Percentiles rank a stretch among this genome's conserved stretches.
phyloP scores from a whole-genome alignment of 2,797 vertebrate genomes.

The Gymnodraco acuticeps region DNA sequence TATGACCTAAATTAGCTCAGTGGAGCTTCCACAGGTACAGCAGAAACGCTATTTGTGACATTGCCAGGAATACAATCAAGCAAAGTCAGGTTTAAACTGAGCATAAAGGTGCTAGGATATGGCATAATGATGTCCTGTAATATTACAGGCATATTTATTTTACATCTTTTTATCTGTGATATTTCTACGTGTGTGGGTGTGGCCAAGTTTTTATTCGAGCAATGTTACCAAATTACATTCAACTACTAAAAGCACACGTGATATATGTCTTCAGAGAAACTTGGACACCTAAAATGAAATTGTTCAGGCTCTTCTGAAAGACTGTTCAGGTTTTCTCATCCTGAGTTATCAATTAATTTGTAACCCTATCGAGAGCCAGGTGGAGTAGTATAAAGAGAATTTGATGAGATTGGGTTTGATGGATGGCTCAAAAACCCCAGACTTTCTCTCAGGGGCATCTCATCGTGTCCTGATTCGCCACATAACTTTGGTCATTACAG shows the following conservation, averaged over 20 bases:
- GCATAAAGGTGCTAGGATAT: slow-evolving; percentile 1
- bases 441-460: no score
- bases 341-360: no score
- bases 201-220: neutral
- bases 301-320: neutral
- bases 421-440: no score
- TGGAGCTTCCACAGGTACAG: slow-evolving; percentile 25
- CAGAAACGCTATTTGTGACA: slow-evolving; percentile 20
- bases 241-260: no score
- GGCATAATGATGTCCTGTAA: neutral
- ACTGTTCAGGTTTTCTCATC: no score
- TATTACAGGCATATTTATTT: neutral
- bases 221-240: no score
- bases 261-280: neutral
- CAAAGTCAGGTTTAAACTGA: neutral
- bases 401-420: no score
- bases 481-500: no score
- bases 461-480: no score
- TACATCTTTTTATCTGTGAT: neutral
- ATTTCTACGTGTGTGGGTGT: neutral
- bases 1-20: slow-evolving; percentile 26
- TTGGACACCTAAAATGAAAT: neutral
- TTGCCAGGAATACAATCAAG: slow-evolving; percentile 27
- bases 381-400: no score
- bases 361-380: no score